A percentile compares a stretch with the other conserved stretches of the same genome.
Conservation (phyloP, 2,113 vertebrate species). For the Holacanthus passer region DNA sequence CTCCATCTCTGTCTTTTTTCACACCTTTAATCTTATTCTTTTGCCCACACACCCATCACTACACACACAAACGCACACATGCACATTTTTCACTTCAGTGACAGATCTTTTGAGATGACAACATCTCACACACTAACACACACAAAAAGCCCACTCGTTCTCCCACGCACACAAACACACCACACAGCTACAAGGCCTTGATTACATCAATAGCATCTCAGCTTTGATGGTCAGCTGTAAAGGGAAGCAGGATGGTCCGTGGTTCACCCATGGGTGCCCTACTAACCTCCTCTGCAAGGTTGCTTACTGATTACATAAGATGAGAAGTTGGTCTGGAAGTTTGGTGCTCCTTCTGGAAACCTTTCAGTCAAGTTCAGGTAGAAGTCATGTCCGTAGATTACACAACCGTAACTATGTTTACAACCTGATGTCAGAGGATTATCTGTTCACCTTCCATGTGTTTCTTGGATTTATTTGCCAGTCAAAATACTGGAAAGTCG, state of each 20-base stretch:
- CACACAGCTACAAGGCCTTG: background rate
- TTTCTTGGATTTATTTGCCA: background rate
- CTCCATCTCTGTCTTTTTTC: conserved; percentile 22
- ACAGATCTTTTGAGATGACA: conserved; percentile 26
- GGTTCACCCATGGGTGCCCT: conserved; percentile 48
- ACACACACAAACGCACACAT: conserved; percentile 4
- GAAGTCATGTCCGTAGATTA: conserved; percentile 43
- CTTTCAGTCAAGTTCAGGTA: conserved; percentile 41
- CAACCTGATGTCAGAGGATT: conserved; percentile 13
- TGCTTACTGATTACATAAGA: conserved; percentile 46
- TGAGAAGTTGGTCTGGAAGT: conserved; percentile 3
- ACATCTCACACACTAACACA: background rate
- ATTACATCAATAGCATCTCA: conserved; percentile 20
- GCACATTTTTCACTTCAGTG: conserved; percentile 9
- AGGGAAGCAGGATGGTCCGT: background rate
- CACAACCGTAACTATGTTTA: conserved; percentile 38
- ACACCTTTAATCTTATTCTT: conserved; percentile 35
- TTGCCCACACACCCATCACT: conserved; percentile 30
- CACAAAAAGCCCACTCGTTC: conserved; percentile 21
- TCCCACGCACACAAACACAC: conserved; percentile 24
- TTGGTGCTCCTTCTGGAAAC: conserved; percentile 50
- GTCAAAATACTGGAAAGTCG: no score
- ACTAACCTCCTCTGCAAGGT: conserved; percentile 48
- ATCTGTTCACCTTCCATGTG: background rate
- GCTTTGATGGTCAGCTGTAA: conserved; percentile 45